Conservation (phyloP, 2,888 invertebrate species). For the Dione vanillae region DNA sequence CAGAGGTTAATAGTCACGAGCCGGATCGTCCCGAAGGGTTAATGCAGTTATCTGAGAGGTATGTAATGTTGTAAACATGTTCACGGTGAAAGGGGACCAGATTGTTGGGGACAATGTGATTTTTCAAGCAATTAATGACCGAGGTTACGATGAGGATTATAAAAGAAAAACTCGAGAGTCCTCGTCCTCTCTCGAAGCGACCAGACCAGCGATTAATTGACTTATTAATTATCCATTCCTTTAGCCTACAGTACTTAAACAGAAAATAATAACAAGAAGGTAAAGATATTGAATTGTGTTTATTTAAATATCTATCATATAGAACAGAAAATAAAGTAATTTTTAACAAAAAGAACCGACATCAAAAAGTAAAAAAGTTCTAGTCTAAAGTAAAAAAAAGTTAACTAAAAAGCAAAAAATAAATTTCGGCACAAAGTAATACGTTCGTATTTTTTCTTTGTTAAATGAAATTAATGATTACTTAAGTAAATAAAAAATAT, state of each 20-base stretch:
- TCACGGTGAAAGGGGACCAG: background rate
- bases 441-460: too few relatives aligned
- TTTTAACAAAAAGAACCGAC: too few relatives aligned
- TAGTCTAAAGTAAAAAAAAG: too few relatives aligned
- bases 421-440: too few relatives aligned
- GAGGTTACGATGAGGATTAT: background rate
- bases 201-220: too few relatives aligned
- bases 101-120: background rate
- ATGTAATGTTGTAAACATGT: conserved; percentile 25
- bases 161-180: background rate
- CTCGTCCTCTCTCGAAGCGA: background rate
- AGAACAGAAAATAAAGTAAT: too few relatives aligned
- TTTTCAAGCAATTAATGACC: background rate
- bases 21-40: conserved; percentile 17
- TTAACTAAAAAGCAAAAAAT: too few relatives aligned
- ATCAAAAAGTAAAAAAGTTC: too few relatives aligned
- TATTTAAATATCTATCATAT: conserved; percentile 30
- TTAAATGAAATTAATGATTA: too few relatives aligned
- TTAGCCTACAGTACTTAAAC: background rate
- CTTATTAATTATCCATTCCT: background rate
- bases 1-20: conserved; percentile 29
- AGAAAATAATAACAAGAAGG: background rate
- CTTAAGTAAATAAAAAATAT: too few relatives aligned
- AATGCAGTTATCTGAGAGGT: conserved; percentile 23
- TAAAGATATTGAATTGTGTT: background rate